Base-by-base conservation (phyloP, 2,797 vertebrate genomes). In the Oreochromis grahami region DNA sequence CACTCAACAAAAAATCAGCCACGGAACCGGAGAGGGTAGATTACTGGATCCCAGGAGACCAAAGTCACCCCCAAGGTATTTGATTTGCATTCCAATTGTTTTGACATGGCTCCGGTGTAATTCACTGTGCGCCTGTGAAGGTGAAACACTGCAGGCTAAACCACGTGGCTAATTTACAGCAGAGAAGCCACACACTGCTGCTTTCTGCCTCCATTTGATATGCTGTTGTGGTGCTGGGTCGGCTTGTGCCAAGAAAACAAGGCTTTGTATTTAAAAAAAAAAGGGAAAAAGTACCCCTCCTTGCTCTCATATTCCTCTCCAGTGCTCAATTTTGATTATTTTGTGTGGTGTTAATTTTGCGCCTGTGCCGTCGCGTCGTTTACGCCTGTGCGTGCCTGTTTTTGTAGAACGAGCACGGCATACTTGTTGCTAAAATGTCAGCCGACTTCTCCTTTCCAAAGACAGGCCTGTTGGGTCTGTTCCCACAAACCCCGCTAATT, bases 71-170 rank as follows among this genome's bases (percentile, higher is more conserved):
- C 90, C 76, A 60, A 90, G 93, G 91, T 93, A 87, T 95, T 96
- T 94, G 92, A 95, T 95, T 95, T 94, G 93, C 94, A 94, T 95
- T 94, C 84, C 91, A 94, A 93, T 95, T 94, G 95, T 95, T 95
- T 93, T 94, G 95, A 94, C 92, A 89, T 86, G 91, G 90, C 92
- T 87, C 48, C n/a, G 78, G 87, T 88, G 89, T 95, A 94, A 95
- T 91, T 96, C 93, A 93, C 83, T 65, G 89, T 38, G 81, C 13
- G 91, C 72, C 85, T 94, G 89, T 94, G 93, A 95, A 95, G 94
- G 95, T 96, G 95, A 96, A 92, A 81, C 72, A 86, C 94, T 86
- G 91, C 89, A 76, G 93, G 94, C 91, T 78, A 29, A 87, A 90
- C 82, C 92, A 92, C 92, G 79, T 92, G 92, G 93, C 91, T 94